These are phyloP conservation scores for Agapetus fuscipes DNA, from an alignment of 2,888 invertebrate genomes.

Conservation along the genomic window DNA sequence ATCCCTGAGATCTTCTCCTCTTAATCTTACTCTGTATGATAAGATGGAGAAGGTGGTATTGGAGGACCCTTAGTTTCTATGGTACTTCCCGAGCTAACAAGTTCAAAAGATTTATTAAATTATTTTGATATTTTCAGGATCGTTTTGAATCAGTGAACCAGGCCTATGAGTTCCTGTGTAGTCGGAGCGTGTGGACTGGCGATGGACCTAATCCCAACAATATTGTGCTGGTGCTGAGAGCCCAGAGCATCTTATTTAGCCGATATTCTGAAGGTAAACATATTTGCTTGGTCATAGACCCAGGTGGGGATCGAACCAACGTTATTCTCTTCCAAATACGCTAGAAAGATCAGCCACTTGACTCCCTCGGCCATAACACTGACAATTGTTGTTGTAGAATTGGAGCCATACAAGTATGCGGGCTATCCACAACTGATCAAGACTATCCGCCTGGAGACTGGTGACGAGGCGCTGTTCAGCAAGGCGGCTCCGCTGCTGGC, in stretches of 20 bases:
- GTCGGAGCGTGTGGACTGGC: constrained; percentile 74
- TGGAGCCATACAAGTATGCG: constrained; percentile 96
- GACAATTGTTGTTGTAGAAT: constrained; percentile 43
- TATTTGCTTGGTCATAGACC: too few species aligned
- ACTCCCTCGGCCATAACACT: too few species aligned
- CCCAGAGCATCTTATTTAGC: constrained; percentile 91
- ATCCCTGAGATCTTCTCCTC: too few species aligned
- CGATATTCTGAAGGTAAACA: constrained; percentile 75
- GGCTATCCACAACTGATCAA: constrained; percentile 96
- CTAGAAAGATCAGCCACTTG: too few species aligned
- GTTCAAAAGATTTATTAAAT: neutral
- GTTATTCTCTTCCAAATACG: too few species aligned
- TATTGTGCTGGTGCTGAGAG: constrained; percentile 81
- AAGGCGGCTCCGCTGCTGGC: constrained; percentile 74
- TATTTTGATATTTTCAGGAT: constrained; percentile 49
- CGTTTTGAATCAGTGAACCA: constrained; percentile 94
- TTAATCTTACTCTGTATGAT: too few species aligned
- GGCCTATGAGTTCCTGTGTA: constrained; percentile 97
- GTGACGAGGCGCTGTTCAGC: constrained; percentile 86
- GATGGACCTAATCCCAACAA: constrained; percentile 93
- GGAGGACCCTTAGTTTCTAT: neutral
- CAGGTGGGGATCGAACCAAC: too few species aligned
- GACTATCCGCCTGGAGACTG: constrained; percentile 89
- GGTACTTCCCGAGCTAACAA: neutral
- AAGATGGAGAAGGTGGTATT: too few species aligned